These are phyloP conservation scores for Glyphotaelius pellucidus DNA, from an alignment of 2,888 invertebrate genomes.

Conservation along the genomic window DNA sequence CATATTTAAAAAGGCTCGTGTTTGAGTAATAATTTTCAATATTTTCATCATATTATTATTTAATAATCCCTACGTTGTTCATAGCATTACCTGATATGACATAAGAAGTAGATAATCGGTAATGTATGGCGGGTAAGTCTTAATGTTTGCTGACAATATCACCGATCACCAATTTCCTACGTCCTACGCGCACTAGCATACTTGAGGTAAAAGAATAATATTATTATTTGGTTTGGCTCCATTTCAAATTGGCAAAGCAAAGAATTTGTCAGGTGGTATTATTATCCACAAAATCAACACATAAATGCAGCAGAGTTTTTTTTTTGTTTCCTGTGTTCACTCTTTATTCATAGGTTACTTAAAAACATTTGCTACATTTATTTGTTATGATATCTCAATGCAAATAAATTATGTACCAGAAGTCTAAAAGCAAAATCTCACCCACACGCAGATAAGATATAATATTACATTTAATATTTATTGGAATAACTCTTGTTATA, in stretches of 20 bases:
- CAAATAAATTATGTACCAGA: background rate
- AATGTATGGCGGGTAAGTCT: background rate
- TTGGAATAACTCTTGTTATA: too few species aligned
- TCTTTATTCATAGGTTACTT: background rate
- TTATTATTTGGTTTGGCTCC: constrained; percentile 10
- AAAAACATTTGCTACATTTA: background rate
- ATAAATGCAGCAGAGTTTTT: constrained; percentile 6
- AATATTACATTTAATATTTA: too few species aligned
- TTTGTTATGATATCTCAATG: background rate
- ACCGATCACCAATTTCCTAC: background rate
- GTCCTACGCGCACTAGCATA: background rate
- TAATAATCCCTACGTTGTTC: background rate
- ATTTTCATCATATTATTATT: background rate
- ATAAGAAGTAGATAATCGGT: background rate
- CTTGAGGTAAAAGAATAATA: background rate
- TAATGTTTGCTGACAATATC: background rate
- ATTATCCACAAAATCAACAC: constrained; percentile 25
- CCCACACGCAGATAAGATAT: background rate
- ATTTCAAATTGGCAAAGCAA: constrained; percentile 38
- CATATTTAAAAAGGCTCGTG: background rate
- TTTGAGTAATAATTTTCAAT: background rate
- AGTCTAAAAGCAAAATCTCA: background rate
- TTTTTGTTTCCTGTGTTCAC: constrained; percentile 15
- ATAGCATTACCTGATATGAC: background rate
- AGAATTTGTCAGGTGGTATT: constrained; percentile 35